Conservation (phyloP, 2,797 vertebrate species). For the Poeciliopsis infans region DNA sequence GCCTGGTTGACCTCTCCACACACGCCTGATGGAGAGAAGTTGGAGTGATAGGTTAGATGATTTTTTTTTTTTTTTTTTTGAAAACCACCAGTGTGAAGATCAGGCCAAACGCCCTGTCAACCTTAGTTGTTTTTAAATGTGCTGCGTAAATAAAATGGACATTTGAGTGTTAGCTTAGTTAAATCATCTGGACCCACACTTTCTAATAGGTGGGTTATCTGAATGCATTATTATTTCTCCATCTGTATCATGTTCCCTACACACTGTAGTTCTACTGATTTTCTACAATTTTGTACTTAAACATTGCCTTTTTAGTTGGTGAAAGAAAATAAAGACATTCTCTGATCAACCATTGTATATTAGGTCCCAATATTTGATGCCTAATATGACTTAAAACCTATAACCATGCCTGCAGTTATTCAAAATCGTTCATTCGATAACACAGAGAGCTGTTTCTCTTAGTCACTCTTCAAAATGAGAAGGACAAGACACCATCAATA, state of each 20-base stretch:
- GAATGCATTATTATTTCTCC: neutral
- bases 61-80: neutral
- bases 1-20: constrained; percentile 83
- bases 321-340: constrained; percentile 17
- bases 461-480: neutral
- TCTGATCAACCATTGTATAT: neutral
- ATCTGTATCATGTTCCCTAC: constrained; percentile 25
- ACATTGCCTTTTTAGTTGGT: neutral
- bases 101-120: neutral
- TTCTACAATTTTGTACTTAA: constrained; percentile 15
- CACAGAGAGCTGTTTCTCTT: neutral
- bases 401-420: neutral
- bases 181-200: neutral
- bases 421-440: neutral
- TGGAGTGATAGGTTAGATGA: neutral
- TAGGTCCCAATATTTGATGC: neutral
- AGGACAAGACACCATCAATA: neutral
- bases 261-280: constrained; percentile 1
- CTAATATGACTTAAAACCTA: neutral
- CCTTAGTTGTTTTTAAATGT: neutral
- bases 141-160: neutral
- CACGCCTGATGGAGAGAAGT: constrained; percentile 28
- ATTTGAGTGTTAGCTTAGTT: neutral
- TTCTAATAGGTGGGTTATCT: neutral
- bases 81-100: neutral